These are phyloP conservation scores for Diplazon laetatorius DNA, from an alignment of 2,888 invertebrate species.

Conservation along the genomic window DNA sequence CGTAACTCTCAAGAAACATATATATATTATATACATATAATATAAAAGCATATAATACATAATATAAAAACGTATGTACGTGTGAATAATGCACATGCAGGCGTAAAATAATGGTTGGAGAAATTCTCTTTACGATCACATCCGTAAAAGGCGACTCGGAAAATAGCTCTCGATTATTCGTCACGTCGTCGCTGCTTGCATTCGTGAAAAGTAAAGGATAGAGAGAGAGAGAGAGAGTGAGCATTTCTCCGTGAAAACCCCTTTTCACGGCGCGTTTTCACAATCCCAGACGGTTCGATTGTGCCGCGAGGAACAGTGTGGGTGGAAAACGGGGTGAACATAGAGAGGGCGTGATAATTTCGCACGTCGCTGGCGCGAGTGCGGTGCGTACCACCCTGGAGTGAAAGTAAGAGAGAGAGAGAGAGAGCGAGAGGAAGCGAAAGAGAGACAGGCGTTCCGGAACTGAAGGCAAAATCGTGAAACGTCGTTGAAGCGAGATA, in stretches of 20 bases:
- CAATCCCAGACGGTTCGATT: constrained; percentile 36
- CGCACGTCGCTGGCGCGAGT: constrained; percentile 30
- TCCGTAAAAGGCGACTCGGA: neutral
- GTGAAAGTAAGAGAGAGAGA: constrained; percentile 12
- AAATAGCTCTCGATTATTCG: constrained; percentile 4
- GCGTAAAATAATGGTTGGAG: neutral
- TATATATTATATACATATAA: too few species aligned
- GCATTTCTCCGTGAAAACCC: neutral
- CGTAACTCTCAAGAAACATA: too few species aligned
- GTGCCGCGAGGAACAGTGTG: constrained; percentile 7
- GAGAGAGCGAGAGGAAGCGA: constrained; percentile 14
- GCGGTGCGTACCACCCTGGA: neutral
- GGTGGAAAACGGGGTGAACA: constrained; percentile 15
- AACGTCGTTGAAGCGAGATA: constrained; percentile 18
- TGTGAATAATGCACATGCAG: too few species aligned
- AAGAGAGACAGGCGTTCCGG: too few species aligned
- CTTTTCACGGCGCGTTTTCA: constrained; percentile 11
- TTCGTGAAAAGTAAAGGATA: neutral
- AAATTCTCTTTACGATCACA: neutral
- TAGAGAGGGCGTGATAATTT: constrained; percentile 43
- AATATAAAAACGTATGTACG: too few species aligned
- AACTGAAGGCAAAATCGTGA: constrained; percentile 11
- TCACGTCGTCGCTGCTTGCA: neutral
- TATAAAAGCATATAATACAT: too few species aligned
- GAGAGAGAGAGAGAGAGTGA: neutral